A percentile compares a stretch with the other conserved stretches of the same genome.
Evolutionary conservation across 2,888 invertebrate species (phyloP).

Genomic region (Saturnia japonica): DNA sequence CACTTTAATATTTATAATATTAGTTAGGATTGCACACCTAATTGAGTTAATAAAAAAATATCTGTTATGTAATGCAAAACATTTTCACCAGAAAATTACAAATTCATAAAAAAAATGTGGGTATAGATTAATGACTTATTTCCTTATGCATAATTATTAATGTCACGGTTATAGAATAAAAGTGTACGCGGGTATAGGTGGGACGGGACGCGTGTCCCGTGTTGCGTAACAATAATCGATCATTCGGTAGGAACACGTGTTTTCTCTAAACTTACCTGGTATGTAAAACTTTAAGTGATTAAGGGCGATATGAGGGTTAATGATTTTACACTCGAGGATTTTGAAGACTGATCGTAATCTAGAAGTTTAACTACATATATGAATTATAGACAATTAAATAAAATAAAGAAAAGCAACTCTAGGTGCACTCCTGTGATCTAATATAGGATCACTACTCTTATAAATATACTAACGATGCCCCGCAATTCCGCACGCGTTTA

Average conservation of each 20-base stretch:
- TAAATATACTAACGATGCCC: too few relatives aligned
- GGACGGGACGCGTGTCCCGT: too few relatives aligned
- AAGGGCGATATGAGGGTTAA: conserved; percentile 21
- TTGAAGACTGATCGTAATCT: not conserved
- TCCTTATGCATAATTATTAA: conserved; percentile 56
- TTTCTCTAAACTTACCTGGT: conserved; percentile 29
- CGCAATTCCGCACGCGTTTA: too few relatives aligned
- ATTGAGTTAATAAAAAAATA: not conserved
- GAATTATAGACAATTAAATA: not conserved
- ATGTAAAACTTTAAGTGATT: conserved; percentile 21
- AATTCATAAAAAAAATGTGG: not conserved
- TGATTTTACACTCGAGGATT: conserved; percentile 5
- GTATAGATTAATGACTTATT: conserved; percentile 26
- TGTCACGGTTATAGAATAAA: conserved; percentile 62
- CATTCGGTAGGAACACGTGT: conserved; percentile 44
- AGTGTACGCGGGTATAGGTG: conserved; percentile 37
- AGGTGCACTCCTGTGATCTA: too few relatives aligned
- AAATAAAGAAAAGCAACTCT: not conserved
- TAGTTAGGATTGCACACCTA: too few relatives aligned
- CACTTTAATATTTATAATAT: too few relatives aligned
- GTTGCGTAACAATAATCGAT: conserved; percentile 67
- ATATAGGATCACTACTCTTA: not conserved
- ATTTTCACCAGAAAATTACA: not conserved
- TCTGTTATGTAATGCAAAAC: not conserved
- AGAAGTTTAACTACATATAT: not conserved